Evolutionary conservation across 2,797 vertebrate genomes (phyloP).

Genomic region (Pantherophis alleghaniensis): DNA sequence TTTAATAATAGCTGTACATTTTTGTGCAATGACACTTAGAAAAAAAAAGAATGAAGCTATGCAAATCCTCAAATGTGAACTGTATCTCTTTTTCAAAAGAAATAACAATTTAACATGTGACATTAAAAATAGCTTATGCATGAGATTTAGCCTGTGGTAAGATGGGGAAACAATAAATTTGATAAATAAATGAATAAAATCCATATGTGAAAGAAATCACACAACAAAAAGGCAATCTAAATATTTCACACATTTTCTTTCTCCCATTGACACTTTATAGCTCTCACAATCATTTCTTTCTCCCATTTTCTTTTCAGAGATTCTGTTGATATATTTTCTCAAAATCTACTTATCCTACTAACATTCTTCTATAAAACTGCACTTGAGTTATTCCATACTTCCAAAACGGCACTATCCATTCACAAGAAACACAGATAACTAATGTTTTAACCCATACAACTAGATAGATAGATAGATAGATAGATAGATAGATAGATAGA

Average conservation of each 20-base stretch:
- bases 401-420: neutral
- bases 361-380: neutral
- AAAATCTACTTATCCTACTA: neutral
- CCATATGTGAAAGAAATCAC: neutral
- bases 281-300: neutral
- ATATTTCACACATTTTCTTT: neutral
- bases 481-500: too few species aligned
- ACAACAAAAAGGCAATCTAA: neutral
- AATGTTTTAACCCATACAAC: neutral
- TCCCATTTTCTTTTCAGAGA: neutral
- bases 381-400: neutral
- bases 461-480: neutral
- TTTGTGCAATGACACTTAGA: neutral
- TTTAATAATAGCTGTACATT: neutral
- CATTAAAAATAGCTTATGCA: neutral
- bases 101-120: neutral
- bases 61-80: neutral
- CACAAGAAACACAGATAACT: neutral
- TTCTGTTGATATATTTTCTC: neutral
- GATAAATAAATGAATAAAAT: neutral
- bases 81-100: neutral
- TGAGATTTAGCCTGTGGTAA: neutral
- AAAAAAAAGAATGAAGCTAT: neutral
- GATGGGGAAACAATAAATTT: neutral
- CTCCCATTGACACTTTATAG: neutral